A percentile compares a stretch with the other conserved stretches of the same genome.
Conservation (phyloP, 2,888 invertebrate species). For the Orthosia cruda region DNA sequence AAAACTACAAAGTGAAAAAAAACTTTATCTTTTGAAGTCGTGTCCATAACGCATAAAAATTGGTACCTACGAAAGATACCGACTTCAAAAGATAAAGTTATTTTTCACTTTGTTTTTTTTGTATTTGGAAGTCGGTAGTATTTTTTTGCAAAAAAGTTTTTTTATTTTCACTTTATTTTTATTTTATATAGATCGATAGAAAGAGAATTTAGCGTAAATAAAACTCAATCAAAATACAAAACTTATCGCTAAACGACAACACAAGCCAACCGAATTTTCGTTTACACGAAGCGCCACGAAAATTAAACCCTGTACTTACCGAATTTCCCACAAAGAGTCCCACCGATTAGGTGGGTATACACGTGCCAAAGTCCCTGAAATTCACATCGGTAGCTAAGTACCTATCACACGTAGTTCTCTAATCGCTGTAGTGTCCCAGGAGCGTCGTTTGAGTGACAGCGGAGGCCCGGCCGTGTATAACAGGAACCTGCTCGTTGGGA, state of each 20-base stretch:
- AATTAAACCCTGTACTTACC: neutral
- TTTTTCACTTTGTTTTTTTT: no score
- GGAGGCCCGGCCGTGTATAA: constrained; percentile 80
- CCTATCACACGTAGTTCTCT: constrained; percentile 17
- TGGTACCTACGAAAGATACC: no score
- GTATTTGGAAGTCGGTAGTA: no score
- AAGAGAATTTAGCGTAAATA: no score
- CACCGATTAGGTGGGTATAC: constrained; percentile 15
- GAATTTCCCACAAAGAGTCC: neutral
- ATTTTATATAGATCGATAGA: neutral
- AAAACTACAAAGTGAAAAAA: no score
- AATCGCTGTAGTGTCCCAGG: constrained; percentile 68
- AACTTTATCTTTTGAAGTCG: no score
- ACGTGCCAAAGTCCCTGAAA: constrained; percentile 8
- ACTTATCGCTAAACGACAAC: neutral
- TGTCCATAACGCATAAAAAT: no score
- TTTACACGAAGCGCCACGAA: neutral
- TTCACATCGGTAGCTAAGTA: constrained; percentile 13
- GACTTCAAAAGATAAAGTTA: no score
- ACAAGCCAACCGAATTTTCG: neutral
- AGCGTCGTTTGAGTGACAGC: constrained; percentile 79
- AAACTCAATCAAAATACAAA: neutral
- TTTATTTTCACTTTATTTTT: no score
- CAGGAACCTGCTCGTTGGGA: constrained; percentile 75
- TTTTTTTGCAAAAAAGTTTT: no score